Evolutionary conservation across 2,888 invertebrate genomes (phyloP), one percentile per base, ranked within the genome.

Genomic region (Ditula angustiorana): DNA sequence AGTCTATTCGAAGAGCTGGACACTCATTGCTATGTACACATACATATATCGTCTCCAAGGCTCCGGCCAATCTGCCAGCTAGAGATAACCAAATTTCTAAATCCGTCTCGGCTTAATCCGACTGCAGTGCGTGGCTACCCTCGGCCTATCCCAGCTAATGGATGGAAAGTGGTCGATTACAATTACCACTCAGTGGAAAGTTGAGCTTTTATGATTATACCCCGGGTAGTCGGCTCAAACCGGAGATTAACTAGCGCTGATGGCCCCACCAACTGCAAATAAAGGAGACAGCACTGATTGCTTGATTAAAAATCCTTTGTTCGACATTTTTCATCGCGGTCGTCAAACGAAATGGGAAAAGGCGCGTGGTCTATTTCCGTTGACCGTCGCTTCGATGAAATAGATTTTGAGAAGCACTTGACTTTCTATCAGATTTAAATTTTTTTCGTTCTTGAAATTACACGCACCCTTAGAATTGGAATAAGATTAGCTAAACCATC

Each of bases 101-200:
- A 11, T 44, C 50, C 50, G 26, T 11, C 44, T 50, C 13, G 53
- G 23, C 19, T 28, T 58, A 64, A 47, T 53, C 57, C 24, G 62
- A 21, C 44, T 28, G 64, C 59, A 64, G 64, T 64, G 64, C 59
- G 59, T 64, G 37, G 46, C 52, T 35, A 59, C 58, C 64, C 28
- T 30, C 55, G 56, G 46, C 69, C 71, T 68, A 69, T 72, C 70
- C 70, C 72, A 67, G 67, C 81, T 87, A 87, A 87, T 87, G 83
- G 85, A 84, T 74, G 85, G 78, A 79, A 85, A 87, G 85, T 85
- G 85, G 83, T 79, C 83, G 81, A 84, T 88, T 85, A 87, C 85
- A 84, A 83, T 85, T 84, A 83, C 79, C 76, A 77, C 74, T 77
- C 75, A 84, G 83, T 83, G 82, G 82, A 82, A 85, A 85, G 81